Evolutionary conservation across 2,113 vertebrate genomes (phyloP).

Genomic region (Tyrannus savana): DNA sequence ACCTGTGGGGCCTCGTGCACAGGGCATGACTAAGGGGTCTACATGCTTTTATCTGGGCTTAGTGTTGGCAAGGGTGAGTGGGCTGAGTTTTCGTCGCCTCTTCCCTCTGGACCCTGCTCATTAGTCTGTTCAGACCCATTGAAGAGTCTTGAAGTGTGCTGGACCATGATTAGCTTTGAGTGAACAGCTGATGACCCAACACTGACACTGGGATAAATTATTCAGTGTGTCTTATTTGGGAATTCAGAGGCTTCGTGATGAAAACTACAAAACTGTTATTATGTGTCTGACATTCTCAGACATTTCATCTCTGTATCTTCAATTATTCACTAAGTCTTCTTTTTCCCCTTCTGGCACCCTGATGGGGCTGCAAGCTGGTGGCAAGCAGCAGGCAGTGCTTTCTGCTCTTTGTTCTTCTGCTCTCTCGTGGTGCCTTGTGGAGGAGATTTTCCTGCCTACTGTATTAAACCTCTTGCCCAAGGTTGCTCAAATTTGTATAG

Average conservation of each 20-base stretch:
- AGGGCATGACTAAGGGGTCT: neutral
- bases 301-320: conserved; percentile 71
- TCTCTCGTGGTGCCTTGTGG: neutral
- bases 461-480: neutral
- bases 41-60: neutral
- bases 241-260: conserved; percentile 69
- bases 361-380: neutral
- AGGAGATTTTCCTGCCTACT: neutral
- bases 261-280: conserved; percentile 72
- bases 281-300: conserved; percentile 60
- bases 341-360: conserved; percentile 40
- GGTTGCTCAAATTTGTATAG: neutral
- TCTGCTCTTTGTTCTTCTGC: neutral
- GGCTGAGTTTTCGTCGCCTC: neutral
- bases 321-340: conserved; percentile 71
- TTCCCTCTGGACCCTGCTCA: neutral
- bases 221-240: conserved; percentile 75
- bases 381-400: neutral
- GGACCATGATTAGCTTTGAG: conserved; percentile 33
- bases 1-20: neutral
- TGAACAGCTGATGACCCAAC: conserved; percentile 72
- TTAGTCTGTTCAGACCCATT: neutral
- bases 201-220: conserved; percentile 76
- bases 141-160: neutral
- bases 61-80: neutral